Base-by-base conservation (phyloP, 1,140 invertebrate genomes). In the Trachelipus rathkii region DNA sequence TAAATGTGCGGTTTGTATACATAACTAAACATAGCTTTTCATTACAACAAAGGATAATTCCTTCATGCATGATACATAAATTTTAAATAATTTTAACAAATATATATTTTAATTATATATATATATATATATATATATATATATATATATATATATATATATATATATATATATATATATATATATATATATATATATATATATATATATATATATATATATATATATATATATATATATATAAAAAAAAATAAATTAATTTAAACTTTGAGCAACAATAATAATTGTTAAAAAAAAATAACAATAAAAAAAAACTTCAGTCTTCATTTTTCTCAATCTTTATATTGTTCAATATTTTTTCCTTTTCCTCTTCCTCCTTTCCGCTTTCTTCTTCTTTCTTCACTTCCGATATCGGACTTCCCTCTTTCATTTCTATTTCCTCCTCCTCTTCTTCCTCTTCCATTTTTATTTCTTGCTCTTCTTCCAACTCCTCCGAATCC, bases 101-200 rank as follows among this genome's bases (percentile, higher is more conserved):
- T 3, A 33, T 33, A 33, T 33, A 33, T 33, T 33, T 33, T 33
- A 33, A 33, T 3, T 33, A 68, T 68, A 9, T 68, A 68, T 68
- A 68, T 68, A 68, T 68, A 68, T 68, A 68, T 68, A 68, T 68
- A 68, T n/a, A 66, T 66, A 66, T 66, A 66, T 66, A 66, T 66
- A 66, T 68, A 68, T 68, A 9, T 68, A 68, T 68, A 68, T 68
- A 68, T 68, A 68, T 68, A 68, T 68, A 68, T 68, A 68, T n/a
- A 66, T 66, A 66, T 66, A 66, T 66, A 66, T 66, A 66, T 66
- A 66, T 66, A 66, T 66, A 66, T 66, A 66, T 66, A 66, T 66
- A 66, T 66, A 66, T 66, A 66, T 66, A 66, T 66, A 66, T 66
- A 66, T 66, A 66, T 66, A 66, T 66, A 66, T 66, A 66, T 66